phyloP scores from a whole-genome alignment of 2,888 invertebrate species.

The Platynereis dumerilii region DNA sequence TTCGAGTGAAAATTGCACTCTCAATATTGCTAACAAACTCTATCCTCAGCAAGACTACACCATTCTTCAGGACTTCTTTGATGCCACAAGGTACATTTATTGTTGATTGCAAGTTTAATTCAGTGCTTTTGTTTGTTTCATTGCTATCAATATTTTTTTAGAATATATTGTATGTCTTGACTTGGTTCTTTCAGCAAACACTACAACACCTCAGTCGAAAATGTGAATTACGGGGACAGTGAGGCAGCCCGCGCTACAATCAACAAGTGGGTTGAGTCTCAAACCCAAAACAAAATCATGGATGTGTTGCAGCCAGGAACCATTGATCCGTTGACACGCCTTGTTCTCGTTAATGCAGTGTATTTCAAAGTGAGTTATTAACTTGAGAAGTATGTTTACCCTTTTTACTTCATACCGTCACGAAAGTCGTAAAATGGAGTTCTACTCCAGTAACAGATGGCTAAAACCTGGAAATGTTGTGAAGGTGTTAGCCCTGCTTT shows the following conservation, averaged over 20 bases:
- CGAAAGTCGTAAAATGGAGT: no score
- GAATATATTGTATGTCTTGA: no score
- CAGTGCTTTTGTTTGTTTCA: background rate
- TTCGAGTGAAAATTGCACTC: constrained; percentile 31
- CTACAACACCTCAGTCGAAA: constrained; percentile 40
- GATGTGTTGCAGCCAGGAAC: constrained; percentile 69
- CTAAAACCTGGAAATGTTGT: no score
- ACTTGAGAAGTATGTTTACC: no score
- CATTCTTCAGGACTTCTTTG: constrained; percentile 10
- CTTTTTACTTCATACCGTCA: no score
- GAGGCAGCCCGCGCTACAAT: constrained; percentile 67
- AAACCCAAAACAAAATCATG: constrained; percentile 83
- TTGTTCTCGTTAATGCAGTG: constrained; percentile 23
- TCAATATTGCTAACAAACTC: constrained; percentile 51
- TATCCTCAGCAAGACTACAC: constrained; percentile 37
- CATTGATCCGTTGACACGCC: constrained; percentile 6
- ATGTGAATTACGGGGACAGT: constrained; percentile 45
- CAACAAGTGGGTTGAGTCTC: constrained; percentile 81
- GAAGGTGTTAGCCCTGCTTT: no score
- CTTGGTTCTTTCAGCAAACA: constrained; percentile 33
- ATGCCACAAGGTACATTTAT: constrained; percentile 1
- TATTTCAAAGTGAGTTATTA: constrained; percentile 20
- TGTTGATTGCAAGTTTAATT: no score
- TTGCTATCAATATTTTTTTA: no score
- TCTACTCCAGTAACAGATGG: no score